These are phyloP conservation scores for Clamator glandarius DNA, from an alignment of 2,797 vertebrate genomes.

Conservation along the genomic window DNA sequence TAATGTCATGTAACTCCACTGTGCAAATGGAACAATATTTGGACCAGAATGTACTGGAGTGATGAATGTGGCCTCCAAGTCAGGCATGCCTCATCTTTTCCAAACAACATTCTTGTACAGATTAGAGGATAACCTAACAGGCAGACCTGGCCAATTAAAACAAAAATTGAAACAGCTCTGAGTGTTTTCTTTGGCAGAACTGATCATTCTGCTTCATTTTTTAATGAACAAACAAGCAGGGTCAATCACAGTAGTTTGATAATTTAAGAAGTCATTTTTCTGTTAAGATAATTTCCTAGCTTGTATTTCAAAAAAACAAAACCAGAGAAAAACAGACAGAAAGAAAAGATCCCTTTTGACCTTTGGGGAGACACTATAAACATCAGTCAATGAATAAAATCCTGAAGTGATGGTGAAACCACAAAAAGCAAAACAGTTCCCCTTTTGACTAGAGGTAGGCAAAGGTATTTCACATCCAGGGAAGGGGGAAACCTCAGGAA, in stretches of 20 bases:
- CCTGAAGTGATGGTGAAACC: constrained; percentile 49
- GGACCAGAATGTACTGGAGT: constrained; percentile 52
- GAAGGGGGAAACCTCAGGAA: constrained; percentile 53
- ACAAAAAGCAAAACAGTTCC: constrained; percentile 55
- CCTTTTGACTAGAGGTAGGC: constrained; percentile 40
- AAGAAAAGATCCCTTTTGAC: constrained; percentile 28
- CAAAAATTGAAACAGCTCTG: constrained; percentile 78
- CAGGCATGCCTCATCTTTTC: constrained; percentile 76
- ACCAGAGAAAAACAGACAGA: background rate
- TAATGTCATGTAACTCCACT: constrained; percentile 23
- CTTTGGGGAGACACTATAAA: constrained; percentile 50
- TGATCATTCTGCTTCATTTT: constrained; percentile 62
- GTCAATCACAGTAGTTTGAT: constrained; percentile 58
- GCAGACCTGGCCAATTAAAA: constrained; percentile 78
- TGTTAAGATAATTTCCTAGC: constrained; percentile 29
- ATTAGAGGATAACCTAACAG: constrained; percentile 81
- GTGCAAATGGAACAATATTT: constrained; percentile 21
- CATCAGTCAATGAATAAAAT: constrained; percentile 58
- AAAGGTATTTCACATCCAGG: constrained; percentile 52
- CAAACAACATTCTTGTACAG: constrained; percentile 82
- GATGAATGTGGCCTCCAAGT: constrained; percentile 58
- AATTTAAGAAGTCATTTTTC: constrained; percentile 60
- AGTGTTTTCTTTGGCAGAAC: constrained; percentile 80
- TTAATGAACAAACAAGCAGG: constrained; percentile 64
- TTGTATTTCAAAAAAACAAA: constrained; percentile 46